Base-by-base conservation (phyloP, 2,888 invertebrate genomes). In the Leucozona laternaria region DNA sequence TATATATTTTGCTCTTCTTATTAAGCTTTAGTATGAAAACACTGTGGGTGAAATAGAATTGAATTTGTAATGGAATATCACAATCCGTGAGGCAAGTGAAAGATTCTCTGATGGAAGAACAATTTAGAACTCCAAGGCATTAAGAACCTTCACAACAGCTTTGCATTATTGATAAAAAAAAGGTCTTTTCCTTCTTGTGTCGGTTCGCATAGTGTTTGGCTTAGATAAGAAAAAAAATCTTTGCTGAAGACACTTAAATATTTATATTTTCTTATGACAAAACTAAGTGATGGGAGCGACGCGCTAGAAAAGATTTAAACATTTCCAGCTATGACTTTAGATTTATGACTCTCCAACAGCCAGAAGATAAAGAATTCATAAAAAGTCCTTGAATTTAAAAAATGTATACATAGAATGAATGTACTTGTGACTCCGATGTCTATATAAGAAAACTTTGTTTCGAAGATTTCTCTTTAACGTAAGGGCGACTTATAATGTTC, bases 91-190 rank as follows among this genome's bases (percentile, higher is more conserved):
- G 17, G 58, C 11, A 40, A 20, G 15, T 0, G 4, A 8, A 60
- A 60, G 60, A 40, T 20, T 60, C 40, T 60, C 22, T 8, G 20
- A 53, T 28, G 25, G 28, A 53, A 28, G 25, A 53, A 20, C 15
- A 53, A 53, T 53, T n/a, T 25, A 53, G 28, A 28, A 53, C 28
- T 28, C 15, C 2, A 8, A 28, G 28, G 53, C 4, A 53, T 25
- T 22, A 25, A 15, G 2, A 25, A 53, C n/a, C n/a, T n/a, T n/a
- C 50, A 8, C 25, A 34, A 55, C 17, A 17, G 31, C 31, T 57
- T 57, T 57, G 31, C 34, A 57, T 57, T 17, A 57, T 57, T 57
- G 11, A 57, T 31, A 34, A 25, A 53, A 28, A 25, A 28, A 48
- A 8, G 53, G n/a, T n/a, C n/a, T n/a, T n/a, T n/a, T 25, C 13